These are phyloP conservation scores for Perizoma flavofasciatum DNA, from an alignment of 2,888 invertebrate genomes.

Conservation along the genomic window DNA sequence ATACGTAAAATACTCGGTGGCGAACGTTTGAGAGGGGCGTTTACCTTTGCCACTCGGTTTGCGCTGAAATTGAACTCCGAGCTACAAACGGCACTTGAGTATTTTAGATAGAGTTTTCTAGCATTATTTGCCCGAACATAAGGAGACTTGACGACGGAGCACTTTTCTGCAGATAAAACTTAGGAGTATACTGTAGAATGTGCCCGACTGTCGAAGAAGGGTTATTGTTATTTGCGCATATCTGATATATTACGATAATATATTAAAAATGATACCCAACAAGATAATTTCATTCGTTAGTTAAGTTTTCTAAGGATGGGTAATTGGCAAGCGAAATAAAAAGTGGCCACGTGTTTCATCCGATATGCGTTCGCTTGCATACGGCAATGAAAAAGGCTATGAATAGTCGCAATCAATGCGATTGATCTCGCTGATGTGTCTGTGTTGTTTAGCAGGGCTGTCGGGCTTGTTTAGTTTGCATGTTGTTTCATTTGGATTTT, in stretches of 20 bases:
- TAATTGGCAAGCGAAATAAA: slow-evolving; percentile 23
- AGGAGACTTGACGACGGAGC: slow-evolving; percentile 7
- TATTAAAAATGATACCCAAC: no score
- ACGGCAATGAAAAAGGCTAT: slow-evolving; percentile 36
- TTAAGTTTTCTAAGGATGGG: slow-evolving; percentile 13
- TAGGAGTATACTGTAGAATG: neutral
- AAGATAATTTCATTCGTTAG: no score
- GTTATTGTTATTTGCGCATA: no score
- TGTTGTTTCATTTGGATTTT: slow-evolving; percentile 7
- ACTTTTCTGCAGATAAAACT: slow-evolving; percentile 3
- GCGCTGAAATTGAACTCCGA: slow-evolving; percentile 49
- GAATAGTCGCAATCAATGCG: slow-evolving; percentile 43
- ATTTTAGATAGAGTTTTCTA: slow-evolving; percentile 11
- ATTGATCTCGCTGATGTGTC: slow-evolving; percentile 40
- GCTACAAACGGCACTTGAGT: slow-evolving; percentile 26
- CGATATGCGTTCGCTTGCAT: slow-evolving; percentile 32
- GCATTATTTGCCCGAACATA: neutral
- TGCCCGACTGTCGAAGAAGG: no score
- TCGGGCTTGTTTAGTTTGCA: slow-evolving; percentile 14
- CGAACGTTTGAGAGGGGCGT: slow-evolving; percentile 51
- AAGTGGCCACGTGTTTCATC: slow-evolving; percentile 23
- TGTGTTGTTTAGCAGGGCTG: slow-evolving; percentile 33
- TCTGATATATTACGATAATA: no score
- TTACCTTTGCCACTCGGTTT: slow-evolving; percentile 52
- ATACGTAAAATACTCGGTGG: slow-evolving; percentile 58